phyloP scores from a whole-genome alignment of 2,113 vertebrate genomes.

The Myodes glareolus region DNA sequence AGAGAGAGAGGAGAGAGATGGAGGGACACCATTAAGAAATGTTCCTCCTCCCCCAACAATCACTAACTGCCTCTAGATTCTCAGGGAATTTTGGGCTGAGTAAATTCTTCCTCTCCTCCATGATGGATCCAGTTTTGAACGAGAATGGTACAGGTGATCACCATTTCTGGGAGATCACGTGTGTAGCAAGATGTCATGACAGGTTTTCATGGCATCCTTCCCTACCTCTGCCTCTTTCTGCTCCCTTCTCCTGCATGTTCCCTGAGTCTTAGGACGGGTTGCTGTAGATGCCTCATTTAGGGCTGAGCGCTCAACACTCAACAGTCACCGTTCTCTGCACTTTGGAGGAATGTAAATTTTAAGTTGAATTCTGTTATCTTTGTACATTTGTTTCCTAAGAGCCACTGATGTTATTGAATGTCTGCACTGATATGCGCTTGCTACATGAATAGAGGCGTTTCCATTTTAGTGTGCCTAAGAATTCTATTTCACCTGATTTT shows the following conservation, averaged over 20 bases:
- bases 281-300: background rate
- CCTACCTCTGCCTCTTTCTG: background rate
- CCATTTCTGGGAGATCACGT: background rate
- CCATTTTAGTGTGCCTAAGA: background rate
- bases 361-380: slow-evolving; percentile 46
- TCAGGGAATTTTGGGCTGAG: background rate
- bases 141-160: too few relatives aligned
- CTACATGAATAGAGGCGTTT: background rate
- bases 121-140: background rate
- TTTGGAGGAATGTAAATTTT: background rate
- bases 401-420: background rate
- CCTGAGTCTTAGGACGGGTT: too few relatives aligned
- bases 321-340: background rate
- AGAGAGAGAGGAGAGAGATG: too few relatives aligned
- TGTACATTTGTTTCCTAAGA: slow-evolving; percentile 19
- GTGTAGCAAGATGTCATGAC: background rate
- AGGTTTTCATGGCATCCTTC: too few relatives aligned
- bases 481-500: slow-evolving; percentile 31
- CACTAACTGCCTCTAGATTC: background rate
- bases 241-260: background rate
- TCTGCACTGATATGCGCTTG: background rate
- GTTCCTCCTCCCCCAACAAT: too few relatives aligned
- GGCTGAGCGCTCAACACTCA: too few relatives aligned
- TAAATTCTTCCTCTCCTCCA: background rate
- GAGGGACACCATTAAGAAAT: too few relatives aligned